Evolutionary conservation across 2,888 invertebrate genomes (phyloP).

Genomic region (Ectemnius lituratus): DNA sequence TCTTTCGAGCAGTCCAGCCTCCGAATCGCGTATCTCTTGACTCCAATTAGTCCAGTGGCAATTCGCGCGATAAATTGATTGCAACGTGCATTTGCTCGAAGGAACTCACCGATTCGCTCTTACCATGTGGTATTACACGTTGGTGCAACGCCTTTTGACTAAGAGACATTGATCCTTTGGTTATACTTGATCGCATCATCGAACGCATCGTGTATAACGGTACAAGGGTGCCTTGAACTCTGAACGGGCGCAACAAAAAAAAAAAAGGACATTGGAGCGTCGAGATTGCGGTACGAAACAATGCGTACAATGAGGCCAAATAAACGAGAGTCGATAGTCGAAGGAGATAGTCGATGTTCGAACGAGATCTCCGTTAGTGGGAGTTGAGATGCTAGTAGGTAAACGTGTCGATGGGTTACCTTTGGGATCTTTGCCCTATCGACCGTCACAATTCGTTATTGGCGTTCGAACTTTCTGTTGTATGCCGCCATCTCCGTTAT

Average conservation of each 20-base stretch:
- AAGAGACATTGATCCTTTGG: too few relatives aligned
- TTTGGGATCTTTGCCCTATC: neutral
- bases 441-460: neutral
- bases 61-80: slow-evolving; percentile 65
- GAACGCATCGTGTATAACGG: slow-evolving; percentile 3
- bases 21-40: slow-evolving; percentile 64
- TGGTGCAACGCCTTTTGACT: neutral
- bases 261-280: too few relatives aligned
- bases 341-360: too few relatives aligned
- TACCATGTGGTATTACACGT: neutral
- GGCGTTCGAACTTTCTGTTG: neutral
- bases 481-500: neutral
- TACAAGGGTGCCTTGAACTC: neutral
- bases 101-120: neutral
- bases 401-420: slow-evolving; percentile 3
- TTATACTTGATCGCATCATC: neutral
- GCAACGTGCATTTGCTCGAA: neutral
- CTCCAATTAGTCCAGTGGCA: slow-evolving; percentile 70
- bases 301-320: neutral
- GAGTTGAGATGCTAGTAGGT: neutral
- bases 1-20: slow-evolving; percentile 17
- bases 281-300: neutral
- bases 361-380: too few relatives aligned
- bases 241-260: neutral
- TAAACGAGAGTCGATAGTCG: neutral